A percentile compares a stretch with the other conserved stretches of the same genome.
Conservation (phyloP, 2,113 vertebrate species). For the cat (Felis catus) region DNA sequence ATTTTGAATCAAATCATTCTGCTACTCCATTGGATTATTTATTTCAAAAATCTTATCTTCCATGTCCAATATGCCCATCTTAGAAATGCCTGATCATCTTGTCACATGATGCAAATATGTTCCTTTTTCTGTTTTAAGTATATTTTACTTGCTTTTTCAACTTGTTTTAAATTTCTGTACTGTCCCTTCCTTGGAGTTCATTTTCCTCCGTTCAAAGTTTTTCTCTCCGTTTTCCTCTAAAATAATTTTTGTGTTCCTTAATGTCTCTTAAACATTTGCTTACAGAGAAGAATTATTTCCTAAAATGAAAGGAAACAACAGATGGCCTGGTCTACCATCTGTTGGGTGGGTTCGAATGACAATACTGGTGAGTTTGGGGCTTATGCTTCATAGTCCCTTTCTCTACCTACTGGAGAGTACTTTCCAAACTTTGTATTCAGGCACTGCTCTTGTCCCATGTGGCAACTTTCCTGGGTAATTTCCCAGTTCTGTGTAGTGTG, state of each 20-base stretch:
- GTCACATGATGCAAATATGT: neutral
- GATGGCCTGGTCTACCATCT: neutral
- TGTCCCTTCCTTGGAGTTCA: neutral
- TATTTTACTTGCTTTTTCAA: neutral
- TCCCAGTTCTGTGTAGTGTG: neutral
- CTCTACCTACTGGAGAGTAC: accelerated
- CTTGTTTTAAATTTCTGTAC: neutral
- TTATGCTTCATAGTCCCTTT: neutral
- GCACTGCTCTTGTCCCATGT: neutral
- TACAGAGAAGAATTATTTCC: neutral
- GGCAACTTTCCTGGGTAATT: neutral
- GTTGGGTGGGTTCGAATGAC: neutral
- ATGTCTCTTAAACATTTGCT: neutral
- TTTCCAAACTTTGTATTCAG: neutral
- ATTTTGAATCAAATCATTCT: neutral
- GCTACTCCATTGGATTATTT: neutral
- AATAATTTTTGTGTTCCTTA: neutral
- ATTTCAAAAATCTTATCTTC: neutral
- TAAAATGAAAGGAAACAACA: neutral
- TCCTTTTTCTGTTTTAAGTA: neutral
- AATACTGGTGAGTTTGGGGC: neutral
- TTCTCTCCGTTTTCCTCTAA: neutral
- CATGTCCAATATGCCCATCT: neutral
- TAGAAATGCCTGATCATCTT: neutral
- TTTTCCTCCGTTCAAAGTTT: neutral